Evolutionary conservation across 2,113 vertebrate genomes (phyloP), one percentile per base, ranked within the genome.

Genomic region (Hypomesus transpacificus): DNA sequence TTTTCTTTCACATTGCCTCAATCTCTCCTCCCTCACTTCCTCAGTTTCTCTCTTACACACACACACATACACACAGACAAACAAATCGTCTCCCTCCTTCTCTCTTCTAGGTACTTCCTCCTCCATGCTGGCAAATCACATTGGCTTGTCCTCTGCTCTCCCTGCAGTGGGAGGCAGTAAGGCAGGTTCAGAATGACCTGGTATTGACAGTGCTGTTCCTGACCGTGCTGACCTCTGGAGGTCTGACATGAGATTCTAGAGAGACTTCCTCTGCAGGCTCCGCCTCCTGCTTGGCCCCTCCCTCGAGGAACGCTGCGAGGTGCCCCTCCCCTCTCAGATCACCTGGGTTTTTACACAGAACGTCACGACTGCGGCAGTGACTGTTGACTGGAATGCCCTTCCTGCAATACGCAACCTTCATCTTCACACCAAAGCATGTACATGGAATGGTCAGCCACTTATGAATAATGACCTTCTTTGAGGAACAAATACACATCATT

Each of bases 341-440:
- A 68, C 66, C 24, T 68, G 66, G 28, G 53, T 52, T 34, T 14
- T 14, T 11, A 31, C 52, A 18, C 52, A 34, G 66, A 26, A 68
- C 54, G 66, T 68, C 7, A 18, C 17, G 66, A 34, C 52, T 68
- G 53, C 66, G 18, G 66, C 52, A 68, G 14, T 34, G 18, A 63
- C 26, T 63, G 61, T 34, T 24, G 22, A n/a, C 52, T 31, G 65
- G 51, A 68, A 52, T 68, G 53, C 56, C 52, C 66, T 68, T 68
- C 53, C 66, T 56, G 52, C 26, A 28, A 57, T 53, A 52, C 56
- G 53, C 66, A 57, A 57, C 53, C 56, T 57, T n/a, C 50, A 14
- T 24, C 58, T 61, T 16, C 59, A 20, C 21, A 13, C 20, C 22
- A 9, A 28, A 63, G 17, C 28, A 6, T 26, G 26, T 14, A 51